A percentile compares a stretch with the other conserved stretches of the same genome.
These are phyloP conservation scores for Turritopsis dohrnii DNA, from an alignment of 30 jellyfish, hydroid and myxozoan species.

Conservation along the genomic window DNA sequence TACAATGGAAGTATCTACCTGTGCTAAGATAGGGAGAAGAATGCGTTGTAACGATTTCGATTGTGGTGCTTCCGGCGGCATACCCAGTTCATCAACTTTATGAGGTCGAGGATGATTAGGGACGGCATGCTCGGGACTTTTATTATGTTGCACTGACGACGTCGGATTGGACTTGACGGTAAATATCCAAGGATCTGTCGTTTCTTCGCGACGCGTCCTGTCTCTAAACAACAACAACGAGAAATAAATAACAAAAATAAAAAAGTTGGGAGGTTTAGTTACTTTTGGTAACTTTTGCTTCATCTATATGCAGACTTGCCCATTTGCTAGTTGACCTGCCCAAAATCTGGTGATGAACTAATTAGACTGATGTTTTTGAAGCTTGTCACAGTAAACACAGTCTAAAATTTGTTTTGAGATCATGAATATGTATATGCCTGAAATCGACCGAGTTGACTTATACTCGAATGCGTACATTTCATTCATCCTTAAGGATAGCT, in stretches of 20 bases:
- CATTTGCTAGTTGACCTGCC: too few relatives aligned
- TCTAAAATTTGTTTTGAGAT: not conserved
- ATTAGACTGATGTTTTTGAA: not conserved
- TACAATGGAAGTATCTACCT: too few relatives aligned
- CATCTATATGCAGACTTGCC: too few relatives aligned
- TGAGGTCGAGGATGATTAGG: not conserved
- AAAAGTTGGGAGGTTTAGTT: too few relatives aligned
- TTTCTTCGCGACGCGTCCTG: not conserved
- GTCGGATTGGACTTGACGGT: conserved; percentile 23
- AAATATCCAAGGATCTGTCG: conserved; percentile 33
- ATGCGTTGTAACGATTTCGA: conserved; percentile 70
- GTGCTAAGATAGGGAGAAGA: conserved; percentile 82
- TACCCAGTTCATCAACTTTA: conserved; percentile 8
- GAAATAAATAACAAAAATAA: not conserved
- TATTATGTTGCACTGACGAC: not conserved
- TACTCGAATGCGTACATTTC: too few relatives aligned
- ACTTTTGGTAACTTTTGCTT: too few relatives aligned
- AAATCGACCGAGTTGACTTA: too few relatives aligned
- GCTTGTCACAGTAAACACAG: not conserved
- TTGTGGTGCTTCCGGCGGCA: conserved; percentile 63
- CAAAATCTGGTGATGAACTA: not conserved
- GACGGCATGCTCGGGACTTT: not conserved
- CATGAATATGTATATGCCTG: not conserved
- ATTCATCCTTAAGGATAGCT: too few relatives aligned
- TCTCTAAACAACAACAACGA: not conserved